These are phyloP conservation scores for Coendou prehensilis DNA, from an alignment of 2,797 vertebrate species.

Conservation along the genomic window DNA sequence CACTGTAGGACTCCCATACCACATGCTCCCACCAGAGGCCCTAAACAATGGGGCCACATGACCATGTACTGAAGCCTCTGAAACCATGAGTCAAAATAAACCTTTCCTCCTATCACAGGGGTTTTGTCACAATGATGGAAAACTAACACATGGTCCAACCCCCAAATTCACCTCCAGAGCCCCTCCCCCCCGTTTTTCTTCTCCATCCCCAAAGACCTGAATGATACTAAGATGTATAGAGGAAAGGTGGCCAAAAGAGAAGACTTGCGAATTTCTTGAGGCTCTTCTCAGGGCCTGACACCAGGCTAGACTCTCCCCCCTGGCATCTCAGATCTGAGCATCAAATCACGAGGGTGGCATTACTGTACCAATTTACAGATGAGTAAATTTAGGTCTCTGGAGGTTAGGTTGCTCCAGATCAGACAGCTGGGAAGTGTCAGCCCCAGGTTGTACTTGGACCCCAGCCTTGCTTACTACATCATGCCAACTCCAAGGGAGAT, in stretches of 20 bases:
- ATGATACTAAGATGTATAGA: neutral
- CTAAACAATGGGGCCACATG: neutral
- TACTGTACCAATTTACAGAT: neutral
- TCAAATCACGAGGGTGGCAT: neutral
- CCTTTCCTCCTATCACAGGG: neutral
- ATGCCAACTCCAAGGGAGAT: neutral
- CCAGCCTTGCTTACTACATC: neutral
- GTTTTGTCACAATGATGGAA: neutral
- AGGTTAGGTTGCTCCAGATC: neutral
- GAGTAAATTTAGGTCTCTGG: constrained; percentile 18
- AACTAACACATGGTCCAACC: neutral
- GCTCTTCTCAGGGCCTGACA: neutral
- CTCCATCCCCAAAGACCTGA: neutral
- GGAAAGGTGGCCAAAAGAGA: neutral
- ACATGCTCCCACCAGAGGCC: too few species aligned
- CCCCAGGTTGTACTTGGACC: neutral
- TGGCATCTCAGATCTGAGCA: neutral
- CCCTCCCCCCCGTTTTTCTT: neutral
- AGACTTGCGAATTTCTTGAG: neutral
- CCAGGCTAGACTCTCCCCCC: neutral
- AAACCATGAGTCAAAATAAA: neutral
- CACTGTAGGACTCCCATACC: neutral
- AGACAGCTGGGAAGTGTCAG: neutral
- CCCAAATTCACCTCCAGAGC: neutral
- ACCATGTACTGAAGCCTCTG: neutral